Base-by-base conservation (phyloP, 37 sponge, comb jelly and placozoan genomes). In the Ephydatia muelleri region DNA sequence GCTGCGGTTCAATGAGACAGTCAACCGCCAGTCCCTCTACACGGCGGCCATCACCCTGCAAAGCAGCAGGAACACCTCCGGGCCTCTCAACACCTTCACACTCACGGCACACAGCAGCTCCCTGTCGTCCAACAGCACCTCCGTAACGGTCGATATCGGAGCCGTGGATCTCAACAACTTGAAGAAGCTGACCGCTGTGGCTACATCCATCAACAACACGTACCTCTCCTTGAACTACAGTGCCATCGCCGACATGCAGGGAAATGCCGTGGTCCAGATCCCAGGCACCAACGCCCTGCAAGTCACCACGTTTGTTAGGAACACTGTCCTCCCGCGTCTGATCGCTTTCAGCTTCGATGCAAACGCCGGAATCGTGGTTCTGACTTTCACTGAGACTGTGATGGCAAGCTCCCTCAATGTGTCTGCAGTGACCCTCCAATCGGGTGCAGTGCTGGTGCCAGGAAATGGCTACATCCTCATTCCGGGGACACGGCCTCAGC, bases 321-420 rank as follows among this genome's bases (percentile, higher is more conserved):
- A 96, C 77, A 43, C 70, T 26, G 91, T 87, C 19, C 70, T n/a
- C 5, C 97, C 97, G 5, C 48, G 32, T 21, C 64, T 96, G 68
- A 33, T 31, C 3, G 69, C 69, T 5, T 93, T 94, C 69, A 73
- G 78, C 47, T 72, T 96, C 8, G 92, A 96, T 49, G 75, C 94
- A 76, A 70, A 96, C 69, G 57, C 79, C 49, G 92, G 95, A 27
- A 70, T 82, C 22, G 79, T 96, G 65, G 65, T 73, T 3, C 75
- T 96, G 49, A 87, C 87, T 6, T 96, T 94, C 83, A 89, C 94
- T 29, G 97, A 96, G 67, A 96, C 95, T n/a, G 94, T 96, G 2
- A 70, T 79, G 37, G 86, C 73, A 21, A 29, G 49, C 2, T 85
- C 91, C 35, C 76, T 97, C 13, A 87, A 97, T 49, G 68, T 94